Evolutionary conservation across 2,113 vertebrate genomes (phyloP).

Genomic region (Stercorarius parasiticus): DNA sequence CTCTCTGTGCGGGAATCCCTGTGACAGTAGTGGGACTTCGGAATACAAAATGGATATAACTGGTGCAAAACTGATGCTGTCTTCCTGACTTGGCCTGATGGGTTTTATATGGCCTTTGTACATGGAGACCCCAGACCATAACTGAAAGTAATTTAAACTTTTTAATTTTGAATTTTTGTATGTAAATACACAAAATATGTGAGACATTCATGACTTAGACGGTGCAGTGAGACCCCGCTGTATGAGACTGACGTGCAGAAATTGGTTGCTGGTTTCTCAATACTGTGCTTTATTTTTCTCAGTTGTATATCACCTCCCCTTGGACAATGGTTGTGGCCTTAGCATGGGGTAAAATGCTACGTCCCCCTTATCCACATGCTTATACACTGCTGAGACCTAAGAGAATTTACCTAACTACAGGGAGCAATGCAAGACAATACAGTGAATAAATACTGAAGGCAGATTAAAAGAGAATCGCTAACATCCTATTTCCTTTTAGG

Average conservation of each 20-base stretch:
- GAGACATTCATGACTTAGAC: background rate
- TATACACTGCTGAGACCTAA: background rate
- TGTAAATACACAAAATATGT: background rate
- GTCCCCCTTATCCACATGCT: background rate
- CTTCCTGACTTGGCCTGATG: background rate
- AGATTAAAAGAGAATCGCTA: background rate
- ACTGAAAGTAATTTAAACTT: background rate
- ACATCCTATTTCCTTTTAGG: background rate
- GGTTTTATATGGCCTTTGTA: background rate
- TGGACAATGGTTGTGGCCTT: fast-evolving
- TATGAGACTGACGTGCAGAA: background rate
- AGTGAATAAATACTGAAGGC: background rate
- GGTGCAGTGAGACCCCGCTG: background rate
- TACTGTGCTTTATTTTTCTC: background rate
- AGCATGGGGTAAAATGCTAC: background rate
- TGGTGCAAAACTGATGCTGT: background rate
- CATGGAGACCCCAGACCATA: background rate
- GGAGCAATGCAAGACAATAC: background rate
- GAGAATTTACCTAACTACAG: background rate
- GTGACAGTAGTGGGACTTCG: background rate
- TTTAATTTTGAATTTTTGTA: background rate
- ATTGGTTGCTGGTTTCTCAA: background rate
- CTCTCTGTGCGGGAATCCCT: background rate
- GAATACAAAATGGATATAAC: background rate
- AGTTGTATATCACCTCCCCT: background rate